Percentiles rank a stretch among this genome's conserved stretches.
These are phyloP conservation scores for Nemotelus nigrinus DNA, from an alignment of 2,888 invertebrate genomes.

Conservation along the genomic window DNA sequence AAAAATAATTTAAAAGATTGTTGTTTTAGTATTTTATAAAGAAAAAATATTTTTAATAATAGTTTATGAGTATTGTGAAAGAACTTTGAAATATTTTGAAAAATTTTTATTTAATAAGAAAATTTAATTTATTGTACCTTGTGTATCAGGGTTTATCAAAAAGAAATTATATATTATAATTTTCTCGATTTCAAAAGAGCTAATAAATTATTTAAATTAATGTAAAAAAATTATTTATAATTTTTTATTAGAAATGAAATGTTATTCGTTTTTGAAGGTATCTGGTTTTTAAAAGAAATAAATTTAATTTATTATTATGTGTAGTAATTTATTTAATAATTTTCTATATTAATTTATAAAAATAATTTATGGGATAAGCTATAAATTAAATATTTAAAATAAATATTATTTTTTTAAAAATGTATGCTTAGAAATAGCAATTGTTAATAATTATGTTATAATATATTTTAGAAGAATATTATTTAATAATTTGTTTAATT, in stretches of 20 bases:
- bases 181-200: conserved; percentile 73
- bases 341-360: conserved; percentile 59
- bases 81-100: conserved; percentile 68
- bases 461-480: conserved; percentile 66
- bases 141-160: too few relatives aligned
- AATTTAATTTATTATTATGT: conserved; percentile 66
- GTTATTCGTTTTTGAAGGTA: conserved; percentile 74
- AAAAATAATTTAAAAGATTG: conserved; percentile 64
- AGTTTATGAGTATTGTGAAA: conserved; percentile 69
- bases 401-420: conserved; percentile 62
- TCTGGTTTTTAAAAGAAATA: conserved; percentile 75
- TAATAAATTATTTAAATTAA: conserved; percentile 70
- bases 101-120: conserved; percentile 65
- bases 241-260: conserved; percentile 72
- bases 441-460: conserved; percentile 66
- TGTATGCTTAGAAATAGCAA: conserved; percentile 71
- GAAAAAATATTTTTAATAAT: conserved; percentile 69
- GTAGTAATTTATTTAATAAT: conserved; percentile 59
- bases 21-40: conserved; percentile 66
- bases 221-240: conserved; percentile 72
- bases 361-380: conserved; percentile 72
- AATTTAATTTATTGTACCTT: too few relatives aligned
- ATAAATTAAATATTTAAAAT: conserved; percentile 69
- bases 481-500: conserved; percentile 64
- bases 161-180: conserved; percentile 56